phyloP scores from a whole-genome alignment of 2,888 invertebrate genomes.

The Tetragonula carbonaria region DNA sequence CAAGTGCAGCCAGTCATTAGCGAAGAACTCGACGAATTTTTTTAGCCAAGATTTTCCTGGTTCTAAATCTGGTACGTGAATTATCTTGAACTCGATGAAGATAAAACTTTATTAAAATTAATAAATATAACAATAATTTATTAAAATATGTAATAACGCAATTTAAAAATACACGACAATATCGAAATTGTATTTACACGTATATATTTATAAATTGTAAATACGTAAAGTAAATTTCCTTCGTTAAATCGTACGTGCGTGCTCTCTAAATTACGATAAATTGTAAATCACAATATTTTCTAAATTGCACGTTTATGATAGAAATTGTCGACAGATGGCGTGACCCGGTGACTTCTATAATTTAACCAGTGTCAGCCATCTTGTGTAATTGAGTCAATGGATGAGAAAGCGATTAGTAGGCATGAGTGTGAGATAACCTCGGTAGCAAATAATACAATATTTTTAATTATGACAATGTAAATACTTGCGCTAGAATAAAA shows the following conservation, averaged over 20 bases:
- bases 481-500: slow-evolving; percentile 50
- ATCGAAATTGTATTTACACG: background rate
- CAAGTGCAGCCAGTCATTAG: background rate
- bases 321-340: slow-evolving; percentile 2
- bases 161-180: too few species aligned
- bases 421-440: slow-evolving; percentile 74
- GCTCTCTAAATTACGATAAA: too few species aligned
- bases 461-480: slow-evolving; percentile 70
- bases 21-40: background rate
- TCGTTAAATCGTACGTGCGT: background rate
- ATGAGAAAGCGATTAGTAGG: slow-evolving; percentile 34
- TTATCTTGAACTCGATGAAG: too few species aligned
- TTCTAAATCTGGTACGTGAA: background rate
- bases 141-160: background rate
- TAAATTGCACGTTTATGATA: background rate
- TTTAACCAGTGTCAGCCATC: background rate
- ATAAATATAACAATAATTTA: background rate
- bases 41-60: slow-evolving; percentile 13
- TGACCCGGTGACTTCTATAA: background rate
- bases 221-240: background rate
- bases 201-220: background rate
- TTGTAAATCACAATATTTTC: background rate
- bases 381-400: slow-evolving; percentile 9
- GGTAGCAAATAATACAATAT: slow-evolving; percentile 69
- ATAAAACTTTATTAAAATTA: background rate